Percentiles rank a stretch among this genome's conserved stretches.
Evolutionary conservation across 2,797 vertebrate genomes (phyloP).

Genomic region (Rhinichthys osculus): DNA sequence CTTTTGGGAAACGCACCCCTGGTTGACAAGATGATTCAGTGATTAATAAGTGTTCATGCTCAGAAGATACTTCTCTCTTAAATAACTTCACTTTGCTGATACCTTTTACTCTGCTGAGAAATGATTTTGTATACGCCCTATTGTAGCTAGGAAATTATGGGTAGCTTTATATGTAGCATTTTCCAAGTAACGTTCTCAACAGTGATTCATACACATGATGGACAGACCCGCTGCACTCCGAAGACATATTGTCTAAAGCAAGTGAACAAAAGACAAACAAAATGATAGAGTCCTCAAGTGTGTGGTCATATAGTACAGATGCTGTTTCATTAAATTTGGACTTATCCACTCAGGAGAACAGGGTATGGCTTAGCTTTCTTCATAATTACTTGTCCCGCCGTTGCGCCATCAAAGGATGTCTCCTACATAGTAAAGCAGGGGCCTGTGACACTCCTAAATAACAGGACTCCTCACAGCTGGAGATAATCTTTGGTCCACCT

Average conservation of each 20-base stretch:
- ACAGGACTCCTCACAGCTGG: constrained; percentile 49
- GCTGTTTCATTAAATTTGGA: constrained; percentile 48
- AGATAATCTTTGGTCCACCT: constrained; percentile 55
- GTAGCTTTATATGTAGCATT: not conserved
- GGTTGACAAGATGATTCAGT: not conserved
- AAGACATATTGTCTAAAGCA: constrained; percentile 1
- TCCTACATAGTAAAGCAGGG: constrained; percentile 47
- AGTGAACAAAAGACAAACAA: constrained; percentile 2
- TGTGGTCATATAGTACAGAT: constrained; percentile 47
- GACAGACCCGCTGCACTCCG: not conserved
- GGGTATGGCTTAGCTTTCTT: constrained; percentile 39
- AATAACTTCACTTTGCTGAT: not conserved
- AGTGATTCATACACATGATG: not conserved
- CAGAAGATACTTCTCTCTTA: too few species aligned
- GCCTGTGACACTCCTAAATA: constrained; percentile 34
- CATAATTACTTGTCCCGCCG: constrained; percentile 53
- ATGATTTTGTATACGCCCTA: not conserved
- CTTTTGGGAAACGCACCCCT: too few species aligned
- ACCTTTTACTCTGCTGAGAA: not conserved
- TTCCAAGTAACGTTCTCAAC: not conserved
- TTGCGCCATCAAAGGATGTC: constrained; percentile 58
- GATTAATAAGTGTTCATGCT: too few species aligned
- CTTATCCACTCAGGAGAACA: constrained; percentile 38
- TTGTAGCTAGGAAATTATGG: not conserved
- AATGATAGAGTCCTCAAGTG: constrained; percentile 16